Percentiles rank a stretch among this genome's conserved stretches.
These are phyloP conservation scores for Heliothis subflexa DNA, from an alignment of 1,140 invertebrate genomes.

Conservation along the genomic window DNA sequence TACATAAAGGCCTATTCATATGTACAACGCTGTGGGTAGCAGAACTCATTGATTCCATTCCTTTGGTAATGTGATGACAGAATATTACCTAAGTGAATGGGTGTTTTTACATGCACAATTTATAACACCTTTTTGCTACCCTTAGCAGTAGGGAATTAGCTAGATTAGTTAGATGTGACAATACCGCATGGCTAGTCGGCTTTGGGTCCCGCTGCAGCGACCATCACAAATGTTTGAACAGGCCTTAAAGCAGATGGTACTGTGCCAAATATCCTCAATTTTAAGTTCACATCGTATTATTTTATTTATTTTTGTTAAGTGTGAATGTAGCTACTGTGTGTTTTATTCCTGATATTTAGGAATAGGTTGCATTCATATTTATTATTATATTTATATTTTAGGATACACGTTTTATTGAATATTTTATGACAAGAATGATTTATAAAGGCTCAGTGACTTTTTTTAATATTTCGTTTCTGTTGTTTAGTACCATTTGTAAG, in stretches of 20 bases:
- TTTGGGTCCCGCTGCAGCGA: no score
- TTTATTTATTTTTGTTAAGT: constrained; percentile 78
- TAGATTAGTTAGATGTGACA: no score
- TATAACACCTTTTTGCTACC: no score
- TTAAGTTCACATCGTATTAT: constrained; percentile 80
- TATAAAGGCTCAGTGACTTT: constrained; percentile 83
- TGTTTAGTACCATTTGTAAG: constrained; percentile 62
- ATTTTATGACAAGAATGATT: constrained; percentile 74
- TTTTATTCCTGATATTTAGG: constrained; percentile 87
- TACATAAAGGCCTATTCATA: constrained; percentile 50
- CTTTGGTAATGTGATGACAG: no score
- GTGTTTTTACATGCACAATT: no score
- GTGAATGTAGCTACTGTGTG: constrained; percentile 85
- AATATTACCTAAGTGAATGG: no score
- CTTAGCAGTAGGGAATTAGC: no score
- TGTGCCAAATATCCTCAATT: constrained; percentile 85
- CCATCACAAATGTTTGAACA: no score
- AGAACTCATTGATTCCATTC: no score
- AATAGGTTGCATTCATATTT: constrained; percentile 86
- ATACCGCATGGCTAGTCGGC: no score
- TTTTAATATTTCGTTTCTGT: constrained; percentile 67
- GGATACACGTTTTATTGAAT: constrained; percentile 76
- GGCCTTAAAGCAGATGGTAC: constrained; percentile 71
- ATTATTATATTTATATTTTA: constrained; percentile 86
- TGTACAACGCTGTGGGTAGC: no score